Base-by-base conservation (phyloP, 1,140 invertebrate genomes). In the Tenebrio molitor region DNA sequence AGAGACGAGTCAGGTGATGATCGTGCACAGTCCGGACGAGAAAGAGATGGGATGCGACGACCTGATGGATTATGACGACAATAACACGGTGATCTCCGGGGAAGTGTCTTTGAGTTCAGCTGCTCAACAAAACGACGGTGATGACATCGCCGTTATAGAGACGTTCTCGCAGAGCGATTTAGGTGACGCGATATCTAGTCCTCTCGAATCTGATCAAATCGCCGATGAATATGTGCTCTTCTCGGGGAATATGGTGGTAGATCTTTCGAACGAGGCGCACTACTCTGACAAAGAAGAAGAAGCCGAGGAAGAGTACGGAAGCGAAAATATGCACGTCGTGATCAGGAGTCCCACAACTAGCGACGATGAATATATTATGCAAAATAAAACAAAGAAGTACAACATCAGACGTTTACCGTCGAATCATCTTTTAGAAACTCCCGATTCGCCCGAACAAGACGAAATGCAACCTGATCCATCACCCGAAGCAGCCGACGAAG, bases 201-300 rank as follows among this genome's bases (percentile, higher is more conserved):
- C 87, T 5, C 81, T 89, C 6, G 89, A 89, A 65, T 80, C 86
- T 0, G 87, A 89, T 58, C 86, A 87, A 58, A 87, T 87, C 74
- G 81, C 84, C 6, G 87, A 88, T 39, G 88, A 90, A 69, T 91
- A 88, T 74, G 84, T 90, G 6, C 76, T 91, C 1, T 91, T 90
- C 75, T 86, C 88, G 4, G 84, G 85, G 0, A 88, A 88, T 67
- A 86, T 87, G 78, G 86, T 89, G 0, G 87, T 89, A 0, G 87
- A 88, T 77, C 79, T 88, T 8, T 85, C 88, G 0, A 84, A 86
- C 0, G 86, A 88, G 14, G 87, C 87, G 23, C 87, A 89, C 62
- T 88, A 89, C 77, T 88, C 87, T n/a, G 83, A 89, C n/a, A 83
- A 84, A 71, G 81, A 84, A 53, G 78, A 82, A 29, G 78, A 76